Evolutionary conservation across 2,888 invertebrate species (phyloP).

Genomic region (Myopa tessellatipennis): DNA sequence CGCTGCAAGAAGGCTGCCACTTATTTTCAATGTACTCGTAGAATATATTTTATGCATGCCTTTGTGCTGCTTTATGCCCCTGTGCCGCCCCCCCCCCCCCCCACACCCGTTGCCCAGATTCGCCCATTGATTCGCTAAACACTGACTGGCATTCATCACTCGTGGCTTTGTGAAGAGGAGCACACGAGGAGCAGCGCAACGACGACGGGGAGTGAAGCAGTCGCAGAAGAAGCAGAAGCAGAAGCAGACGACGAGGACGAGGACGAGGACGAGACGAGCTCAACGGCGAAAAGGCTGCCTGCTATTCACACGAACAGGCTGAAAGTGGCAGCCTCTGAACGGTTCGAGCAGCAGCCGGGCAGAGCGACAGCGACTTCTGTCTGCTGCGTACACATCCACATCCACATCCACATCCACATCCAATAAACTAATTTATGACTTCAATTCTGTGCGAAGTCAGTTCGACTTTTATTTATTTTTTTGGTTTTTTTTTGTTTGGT

Average conservation of each 20-base stretch:
- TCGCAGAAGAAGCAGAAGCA: too few species aligned
- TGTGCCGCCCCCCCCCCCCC: not conserved
- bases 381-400: not conserved
- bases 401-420: not conserved
- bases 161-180: not conserved
- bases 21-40: too few species aligned
- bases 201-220: not conserved
- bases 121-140: not conserved
- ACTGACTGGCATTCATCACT: conserved; percentile 2
- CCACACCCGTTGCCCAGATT: not conserved
- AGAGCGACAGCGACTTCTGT: not conserved
- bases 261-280: not conserved
- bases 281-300: not conserved
- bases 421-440: conserved; percentile 13
- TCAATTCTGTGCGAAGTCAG: not conserved
- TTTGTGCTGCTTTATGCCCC: not conserved
- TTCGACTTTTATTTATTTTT: too few species aligned
- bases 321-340: too few species aligned
- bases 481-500: not conserved
- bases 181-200: not conserved
- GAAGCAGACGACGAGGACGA: too few species aligned
- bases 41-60: not conserved
- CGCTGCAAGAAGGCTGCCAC: too few species aligned
- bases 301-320: not conserved
- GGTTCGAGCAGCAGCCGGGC: too few species aligned